phyloP scores from a whole-genome alignment of 1,140 invertebrate species.

The Potamilus streckersoni region DNA sequence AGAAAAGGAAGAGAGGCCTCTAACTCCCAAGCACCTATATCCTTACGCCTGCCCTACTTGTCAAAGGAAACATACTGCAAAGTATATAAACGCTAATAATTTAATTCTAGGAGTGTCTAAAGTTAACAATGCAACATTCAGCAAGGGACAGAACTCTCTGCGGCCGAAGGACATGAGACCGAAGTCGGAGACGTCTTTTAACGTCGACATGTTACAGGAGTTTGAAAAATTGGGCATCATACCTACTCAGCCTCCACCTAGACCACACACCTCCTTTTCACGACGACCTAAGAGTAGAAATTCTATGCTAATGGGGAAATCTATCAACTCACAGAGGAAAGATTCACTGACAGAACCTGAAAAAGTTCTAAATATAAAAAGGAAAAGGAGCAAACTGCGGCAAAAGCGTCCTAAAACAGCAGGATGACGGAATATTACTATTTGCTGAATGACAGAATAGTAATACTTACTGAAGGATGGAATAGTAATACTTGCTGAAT shows the following conservation, averaged over 20 bases:
- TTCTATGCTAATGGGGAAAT: conserved; percentile 51
- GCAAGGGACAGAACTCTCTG: conserved; percentile 40
- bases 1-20: conserved; percentile 30
- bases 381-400: conserved; percentile 9
- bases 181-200: conserved; percentile 27
- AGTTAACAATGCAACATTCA: conserved; percentile 50
- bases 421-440: background rate
- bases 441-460: too few relatives aligned
- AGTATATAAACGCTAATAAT: conserved; percentile 59
- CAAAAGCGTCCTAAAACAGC: conserved; percentile 29
- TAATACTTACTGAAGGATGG: too few relatives aligned
- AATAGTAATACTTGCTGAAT: too few relatives aligned
- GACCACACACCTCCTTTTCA: conserved; percentile 32
- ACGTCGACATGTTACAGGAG: conserved; percentile 33
- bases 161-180: conserved; percentile 48
- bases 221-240: conserved; percentile 55
- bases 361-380: conserved; percentile 24
- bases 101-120: conserved; percentile 51
- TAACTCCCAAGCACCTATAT: conserved; percentile 26
- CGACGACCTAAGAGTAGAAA: conserved; percentile 48
- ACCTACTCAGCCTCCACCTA: conserved; percentile 21
- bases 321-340: conserved; percentile 52
- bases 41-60: conserved; percentile 52
- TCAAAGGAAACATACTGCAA: conserved; percentile 47
- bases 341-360: conserved; percentile 51